Base-by-base conservation (phyloP, 2,888 invertebrate species). In the Anthrax anthrax region DNA sequence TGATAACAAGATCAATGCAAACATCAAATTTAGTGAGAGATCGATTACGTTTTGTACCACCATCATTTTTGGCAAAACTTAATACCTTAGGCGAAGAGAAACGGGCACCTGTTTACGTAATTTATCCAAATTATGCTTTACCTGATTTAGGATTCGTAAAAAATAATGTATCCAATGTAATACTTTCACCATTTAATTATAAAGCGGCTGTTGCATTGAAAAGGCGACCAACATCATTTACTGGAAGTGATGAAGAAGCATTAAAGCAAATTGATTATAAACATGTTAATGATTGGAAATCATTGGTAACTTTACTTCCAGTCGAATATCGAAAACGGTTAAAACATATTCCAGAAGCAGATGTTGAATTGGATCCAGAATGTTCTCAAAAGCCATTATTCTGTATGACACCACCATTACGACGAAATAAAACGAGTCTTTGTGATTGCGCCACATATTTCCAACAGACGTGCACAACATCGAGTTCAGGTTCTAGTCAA, bases 231-330 rank as follows among this genome's bases (percentile, higher is more conserved):
- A 69, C 80, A 51, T 87, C 87, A 1, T 81, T 85, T 60, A 86
- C 85, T 13, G 44, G 32, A 60, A 84, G 81, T 57, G 89, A 91
- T 60, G 75, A 88, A 43, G 90, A 90, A 66, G 75, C 80, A 50
- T 66, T 91, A 37, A 81, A 81, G 60, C 81, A 81, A 60, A 81
- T 83, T 64, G 86, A 87, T 45, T 80, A 88, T 52, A 76, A 78
- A 38, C 91, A 92, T 61, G 82, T 95, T 10, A 79, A 81, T 61
- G 95, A 95, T 65, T 95, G 94, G 94, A 88, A 90, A 58, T 92
- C 91, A 0, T 70, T 95, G 44, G 88, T 86, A 57, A 83, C 92
- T 54, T 73, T 95, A 42, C 69, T 95, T 51, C 95, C 95, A 4
- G 72, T 75, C 53, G 90, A 95, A 64, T 89, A 85, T 62, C 77